Conservation (phyloP, 2,888 invertebrate genomes). For the Sinotaia quadrata region DNA sequence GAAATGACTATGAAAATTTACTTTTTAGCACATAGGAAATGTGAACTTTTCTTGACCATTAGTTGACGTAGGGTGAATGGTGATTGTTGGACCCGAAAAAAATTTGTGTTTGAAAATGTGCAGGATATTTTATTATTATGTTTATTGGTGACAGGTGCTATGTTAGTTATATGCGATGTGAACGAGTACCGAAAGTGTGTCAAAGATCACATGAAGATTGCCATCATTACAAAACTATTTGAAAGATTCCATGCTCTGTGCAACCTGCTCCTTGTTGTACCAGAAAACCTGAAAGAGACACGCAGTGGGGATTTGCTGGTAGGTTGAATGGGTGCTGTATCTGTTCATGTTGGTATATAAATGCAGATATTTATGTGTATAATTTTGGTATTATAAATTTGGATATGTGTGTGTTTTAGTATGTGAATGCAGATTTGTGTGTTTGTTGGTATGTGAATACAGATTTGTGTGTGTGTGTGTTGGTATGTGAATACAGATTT, state of each 20-base stretch:
- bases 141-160: conserved; percentile 85
- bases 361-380: background rate
- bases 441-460: background rate
- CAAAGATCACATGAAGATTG: conserved; percentile 83
- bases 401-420: no score
- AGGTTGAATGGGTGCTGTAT: conserved; percentile 67
- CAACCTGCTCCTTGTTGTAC: conserved; percentile 93
- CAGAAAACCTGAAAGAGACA: conserved; percentile 95
- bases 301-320: conserved; percentile 95
- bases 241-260: conserved; percentile 96
- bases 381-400: background rate
- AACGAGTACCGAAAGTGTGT: conserved; percentile 95
- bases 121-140: no score
- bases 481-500: background rate
- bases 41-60: no score
- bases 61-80: no score
- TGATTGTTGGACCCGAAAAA: no score
- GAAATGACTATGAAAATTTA: no score
- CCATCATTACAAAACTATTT: conserved; percentile 89
- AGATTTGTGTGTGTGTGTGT: conserved; percentile 9
- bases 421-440: background rate
- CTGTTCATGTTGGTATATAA: background rate
- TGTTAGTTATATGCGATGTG: conserved; percentile 98
- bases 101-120: no score
- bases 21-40: no score